A percentile compares a stretch with the other conserved stretches of the same genome.
phyloP scores from a whole-genome alignment of 2,797 vertebrate species.

The Tauraco hartlaubi region DNA sequence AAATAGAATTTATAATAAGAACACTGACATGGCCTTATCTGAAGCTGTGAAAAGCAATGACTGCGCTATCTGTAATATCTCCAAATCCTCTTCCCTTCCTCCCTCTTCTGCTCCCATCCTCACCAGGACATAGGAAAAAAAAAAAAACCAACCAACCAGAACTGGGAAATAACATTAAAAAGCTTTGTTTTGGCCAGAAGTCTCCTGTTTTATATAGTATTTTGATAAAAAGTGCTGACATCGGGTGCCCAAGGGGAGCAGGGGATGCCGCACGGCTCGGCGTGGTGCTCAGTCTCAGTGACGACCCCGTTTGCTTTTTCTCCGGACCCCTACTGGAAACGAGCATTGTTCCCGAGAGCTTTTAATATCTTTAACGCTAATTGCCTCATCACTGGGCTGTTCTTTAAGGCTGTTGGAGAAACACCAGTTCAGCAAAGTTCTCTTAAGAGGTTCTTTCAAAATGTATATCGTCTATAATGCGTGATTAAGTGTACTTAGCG shows the following conservation, averaged over 20 bases:
- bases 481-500: slow-evolving; percentile 30
- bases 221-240: background rate
- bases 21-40: background rate
- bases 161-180: background rate
- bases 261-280: background rate
- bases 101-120: background rate
- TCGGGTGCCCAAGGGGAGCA: background rate
- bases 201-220: background rate
- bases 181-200: background rate
- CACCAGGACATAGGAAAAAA: background rate
- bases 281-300: rapidly evolving
- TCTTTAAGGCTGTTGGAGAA: slow-evolving; percentile 51
- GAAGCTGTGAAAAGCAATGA: background rate
- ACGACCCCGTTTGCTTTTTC: background rate
- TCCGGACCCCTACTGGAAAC: background rate
- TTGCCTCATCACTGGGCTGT: background rate
- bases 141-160: background rate
- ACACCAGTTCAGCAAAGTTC: slow-evolving; percentile 41
- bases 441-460: slow-evolving; percentile 7
- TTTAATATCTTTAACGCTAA: background rate
- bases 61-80: background rate
- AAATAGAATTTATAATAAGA: slow-evolving; percentile 55
- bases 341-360: background rate
- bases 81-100: background rate
- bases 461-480: background rate